Conservation (phyloP, 2,888 invertebrate genomes). For the Sphaerophoria taeniata region DNA sequence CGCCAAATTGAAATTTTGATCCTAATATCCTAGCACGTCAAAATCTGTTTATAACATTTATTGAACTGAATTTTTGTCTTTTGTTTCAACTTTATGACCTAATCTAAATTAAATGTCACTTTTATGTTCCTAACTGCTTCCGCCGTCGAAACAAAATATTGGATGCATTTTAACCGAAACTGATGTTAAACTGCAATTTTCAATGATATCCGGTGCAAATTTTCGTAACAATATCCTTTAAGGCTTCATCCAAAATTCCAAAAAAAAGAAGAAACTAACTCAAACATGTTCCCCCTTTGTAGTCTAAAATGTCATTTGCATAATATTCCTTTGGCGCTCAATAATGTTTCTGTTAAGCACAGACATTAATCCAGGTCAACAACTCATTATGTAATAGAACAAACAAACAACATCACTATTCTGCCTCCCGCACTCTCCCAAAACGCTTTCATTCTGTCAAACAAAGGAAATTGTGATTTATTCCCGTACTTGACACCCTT, state of each 20-base stretch:
- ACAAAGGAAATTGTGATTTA: constrained; percentile 74
- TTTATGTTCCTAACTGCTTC: too few species aligned
- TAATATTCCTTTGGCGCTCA: constrained; percentile 57
- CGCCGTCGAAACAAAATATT: too few species aligned
- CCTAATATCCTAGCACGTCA: too few species aligned
- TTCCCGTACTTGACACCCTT: constrained; percentile 73
- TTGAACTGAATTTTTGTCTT: too few species aligned
- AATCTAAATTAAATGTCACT: neutral
- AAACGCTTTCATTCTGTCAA: constrained; percentile 37
- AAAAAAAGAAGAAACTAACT: constrained; percentile 32
- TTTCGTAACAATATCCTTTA: constrained; percentile 45
- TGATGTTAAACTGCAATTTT: constrained; percentile 5
- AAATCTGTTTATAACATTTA: too few species aligned
- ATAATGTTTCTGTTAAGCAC: constrained; percentile 68
- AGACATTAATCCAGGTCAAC: constrained; percentile 71
- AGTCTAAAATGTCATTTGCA: constrained; percentile 70
- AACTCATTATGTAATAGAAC: constrained; percentile 65
- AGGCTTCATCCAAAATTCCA: constrained; percentile 14
- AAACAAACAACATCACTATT: constrained; percentile 20
- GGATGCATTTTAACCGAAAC: too few species aligned
- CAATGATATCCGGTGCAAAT: constrained; percentile 1
- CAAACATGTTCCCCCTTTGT: constrained; percentile 55
- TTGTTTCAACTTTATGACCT: too few species aligned
- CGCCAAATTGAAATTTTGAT: too few species aligned
- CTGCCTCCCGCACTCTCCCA: constrained; percentile 40